Evolutionary conservation across 2,888 invertebrate species (phyloP).

Genomic region (Onthophagus sagittarius): DNA sequence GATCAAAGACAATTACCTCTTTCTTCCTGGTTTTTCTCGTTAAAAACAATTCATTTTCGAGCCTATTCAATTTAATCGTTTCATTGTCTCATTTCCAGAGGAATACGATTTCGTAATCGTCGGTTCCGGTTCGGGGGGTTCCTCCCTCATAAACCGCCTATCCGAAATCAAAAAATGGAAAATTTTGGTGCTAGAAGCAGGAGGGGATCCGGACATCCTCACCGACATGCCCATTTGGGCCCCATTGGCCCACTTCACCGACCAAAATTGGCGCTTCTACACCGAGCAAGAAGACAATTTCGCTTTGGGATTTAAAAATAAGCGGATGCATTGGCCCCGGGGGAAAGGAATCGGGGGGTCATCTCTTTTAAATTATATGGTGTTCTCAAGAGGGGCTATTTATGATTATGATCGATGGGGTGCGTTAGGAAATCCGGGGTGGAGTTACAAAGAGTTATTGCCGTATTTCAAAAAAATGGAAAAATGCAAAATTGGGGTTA

Average conservation of each 20-base stretch:
- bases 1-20: too few species aligned
- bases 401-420: constrained; percentile 88
- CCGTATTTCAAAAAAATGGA: constrained; percentile 75
- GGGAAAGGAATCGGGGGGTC: constrained; percentile 87
- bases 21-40: too few species aligned
- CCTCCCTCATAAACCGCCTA: constrained; percentile 65
- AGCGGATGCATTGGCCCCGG: constrained; percentile 65
- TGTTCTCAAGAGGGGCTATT: constrained; percentile 83
- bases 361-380: constrained; percentile 85
- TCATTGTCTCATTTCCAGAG: constrained; percentile 22
- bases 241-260: constrained; percentile 53
- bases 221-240: constrained; percentile 54
- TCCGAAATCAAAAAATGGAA: constrained; percentile 58
- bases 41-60: not conserved
- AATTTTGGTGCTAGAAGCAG: constrained; percentile 64
- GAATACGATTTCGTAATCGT: constrained; percentile 63
- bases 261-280: constrained; percentile 58
- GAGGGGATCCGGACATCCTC: constrained; percentile 51
- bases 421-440: constrained; percentile 77
- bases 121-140: constrained; percentile 68
- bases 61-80: not conserved
- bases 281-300: constrained; percentile 53
- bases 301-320: constrained; percentile 43
- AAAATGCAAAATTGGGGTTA: constrained; percentile 40
- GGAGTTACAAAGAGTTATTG: constrained; percentile 78